Conservation (phyloP, 2,888 invertebrate genomes). For the Papilio elwesi region DNA sequence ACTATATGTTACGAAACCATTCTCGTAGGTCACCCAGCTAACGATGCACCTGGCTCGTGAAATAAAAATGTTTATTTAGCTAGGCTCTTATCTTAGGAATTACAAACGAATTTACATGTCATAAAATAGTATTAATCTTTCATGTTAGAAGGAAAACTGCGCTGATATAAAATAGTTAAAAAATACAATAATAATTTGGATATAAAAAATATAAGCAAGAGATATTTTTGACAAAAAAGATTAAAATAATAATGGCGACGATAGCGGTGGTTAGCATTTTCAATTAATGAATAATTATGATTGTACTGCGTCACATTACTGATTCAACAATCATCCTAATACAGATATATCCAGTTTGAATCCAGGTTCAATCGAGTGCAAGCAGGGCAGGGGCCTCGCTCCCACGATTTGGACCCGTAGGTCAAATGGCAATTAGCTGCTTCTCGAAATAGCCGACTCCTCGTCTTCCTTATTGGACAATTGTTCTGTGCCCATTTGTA, state of each 20-base stretch:
- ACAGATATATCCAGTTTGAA: slow-evolving; percentile 37
- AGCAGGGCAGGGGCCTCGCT: slow-evolving; percentile 58
- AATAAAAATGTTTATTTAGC: slow-evolving; percentile 10
- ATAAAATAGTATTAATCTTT: not conserved
- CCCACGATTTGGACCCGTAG: slow-evolving; percentile 64
- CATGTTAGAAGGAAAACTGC: not conserved
- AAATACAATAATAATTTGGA: too few relatives aligned
- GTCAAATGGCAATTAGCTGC: slow-evolving; percentile 69
- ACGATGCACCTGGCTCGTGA: slow-evolving; percentile 4
- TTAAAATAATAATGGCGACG: too few relatives aligned
- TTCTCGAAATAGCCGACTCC: slow-evolving; percentile 50
- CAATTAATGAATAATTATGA: too few relatives aligned
- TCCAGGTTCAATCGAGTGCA: slow-evolving; percentile 58
- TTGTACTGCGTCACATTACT: not conserved
- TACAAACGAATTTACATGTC: not conserved
- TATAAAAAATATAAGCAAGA: too few relatives aligned
- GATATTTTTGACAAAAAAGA: too few relatives aligned
- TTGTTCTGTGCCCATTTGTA: slow-evolving; percentile 19
- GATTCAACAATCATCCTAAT: slow-evolving; percentile 35
- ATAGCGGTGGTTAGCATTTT: too few relatives aligned
- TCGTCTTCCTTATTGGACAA: slow-evolving; percentile 33
- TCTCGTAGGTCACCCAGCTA: not conserved
- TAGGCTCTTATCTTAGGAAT: slow-evolving; percentile 1
- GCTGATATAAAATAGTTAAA: not conserved
- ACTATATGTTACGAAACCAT: slow-evolving; percentile 16